These are phyloP conservation scores for Diadegma fenestrale DNA, from an alignment of 2,888 invertebrate species.

Conservation along the genomic window DNA sequence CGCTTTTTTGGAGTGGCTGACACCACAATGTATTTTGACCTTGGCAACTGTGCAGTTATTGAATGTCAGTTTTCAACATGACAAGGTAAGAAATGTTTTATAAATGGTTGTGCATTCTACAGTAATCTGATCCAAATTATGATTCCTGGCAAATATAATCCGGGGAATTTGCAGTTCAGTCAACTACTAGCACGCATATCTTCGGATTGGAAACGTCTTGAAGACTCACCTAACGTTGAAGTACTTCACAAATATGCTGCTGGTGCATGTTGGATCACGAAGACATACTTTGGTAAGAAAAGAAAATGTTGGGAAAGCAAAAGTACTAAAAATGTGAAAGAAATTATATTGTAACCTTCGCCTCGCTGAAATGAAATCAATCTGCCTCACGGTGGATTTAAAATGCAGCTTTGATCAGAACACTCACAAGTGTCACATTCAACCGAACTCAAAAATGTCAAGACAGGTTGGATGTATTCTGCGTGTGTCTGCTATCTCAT, in stretches of 20 bases:
- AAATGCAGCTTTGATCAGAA: no score
- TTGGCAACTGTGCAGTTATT: constrained; percentile 30
- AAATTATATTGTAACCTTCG: background rate
- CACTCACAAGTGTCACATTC: background rate
- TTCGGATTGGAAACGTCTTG: constrained; percentile 31
- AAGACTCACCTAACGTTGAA: background rate
- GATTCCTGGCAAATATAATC: background rate
- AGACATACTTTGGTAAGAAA: constrained; percentile 34
- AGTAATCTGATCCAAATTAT: background rate
- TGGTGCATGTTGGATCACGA: constrained; percentile 24
- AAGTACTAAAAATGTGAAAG: background rate
- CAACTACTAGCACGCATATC: constrained; percentile 15
- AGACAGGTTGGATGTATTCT: constrained; percentile 14
- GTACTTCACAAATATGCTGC: constrained; percentile 33
- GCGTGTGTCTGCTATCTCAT: constrained; percentile 30
- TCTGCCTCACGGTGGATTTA: no score
- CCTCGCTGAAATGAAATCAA: background rate
- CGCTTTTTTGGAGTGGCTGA: constrained; percentile 39
- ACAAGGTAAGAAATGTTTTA: constrained; percentile 4
- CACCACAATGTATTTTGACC: background rate
- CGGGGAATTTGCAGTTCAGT: background rate
- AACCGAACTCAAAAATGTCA: background rate
- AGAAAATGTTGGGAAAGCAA: background rate
- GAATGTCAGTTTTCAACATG: constrained; percentile 41
- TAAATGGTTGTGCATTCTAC: background rate